Conservation (phyloP, 2,797 vertebrate species). For the Garrulus glandarius region DNA sequence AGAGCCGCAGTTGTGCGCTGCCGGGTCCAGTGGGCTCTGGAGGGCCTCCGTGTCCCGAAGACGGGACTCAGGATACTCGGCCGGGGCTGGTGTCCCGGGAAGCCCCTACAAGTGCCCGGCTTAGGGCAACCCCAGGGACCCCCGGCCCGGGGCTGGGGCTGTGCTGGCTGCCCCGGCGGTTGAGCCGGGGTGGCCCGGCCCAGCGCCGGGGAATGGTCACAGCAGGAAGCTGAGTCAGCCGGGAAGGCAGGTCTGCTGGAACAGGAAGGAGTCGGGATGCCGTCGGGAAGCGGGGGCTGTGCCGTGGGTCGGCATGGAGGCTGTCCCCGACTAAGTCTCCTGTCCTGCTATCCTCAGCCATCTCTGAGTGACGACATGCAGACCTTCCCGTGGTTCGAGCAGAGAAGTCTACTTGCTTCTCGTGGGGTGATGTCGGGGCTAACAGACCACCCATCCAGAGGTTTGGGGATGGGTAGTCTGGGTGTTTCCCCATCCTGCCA, state of each 20-base stretch:
- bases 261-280: not conserved
- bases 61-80: too few species aligned
- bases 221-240: conserved; percentile 28
- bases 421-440: accelerated
- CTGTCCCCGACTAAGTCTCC: not conserved
- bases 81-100: not conserved
- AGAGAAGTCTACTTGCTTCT: not conserved
- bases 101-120: not conserved
- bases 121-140: not conserved
- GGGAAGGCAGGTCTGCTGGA: not conserved
- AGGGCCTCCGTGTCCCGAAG: not conserved
- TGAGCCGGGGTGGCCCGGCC: not conserved
- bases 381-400: not conserved
- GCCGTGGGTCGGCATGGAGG: too few species aligned
- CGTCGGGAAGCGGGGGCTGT: not conserved
- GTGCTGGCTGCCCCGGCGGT: not conserved
- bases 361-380: not conserved
- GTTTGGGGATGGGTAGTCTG: not conserved
- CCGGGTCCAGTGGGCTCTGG: not conserved
- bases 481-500: not conserved
- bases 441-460: not conserved
- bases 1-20: not conserved
- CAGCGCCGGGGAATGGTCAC: not conserved
- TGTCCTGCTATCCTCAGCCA: not conserved
- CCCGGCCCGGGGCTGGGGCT: not conserved